phyloP scores from a whole-genome alignment of 2,888 invertebrate genomes.

The Deilephila elpenor region DNA sequence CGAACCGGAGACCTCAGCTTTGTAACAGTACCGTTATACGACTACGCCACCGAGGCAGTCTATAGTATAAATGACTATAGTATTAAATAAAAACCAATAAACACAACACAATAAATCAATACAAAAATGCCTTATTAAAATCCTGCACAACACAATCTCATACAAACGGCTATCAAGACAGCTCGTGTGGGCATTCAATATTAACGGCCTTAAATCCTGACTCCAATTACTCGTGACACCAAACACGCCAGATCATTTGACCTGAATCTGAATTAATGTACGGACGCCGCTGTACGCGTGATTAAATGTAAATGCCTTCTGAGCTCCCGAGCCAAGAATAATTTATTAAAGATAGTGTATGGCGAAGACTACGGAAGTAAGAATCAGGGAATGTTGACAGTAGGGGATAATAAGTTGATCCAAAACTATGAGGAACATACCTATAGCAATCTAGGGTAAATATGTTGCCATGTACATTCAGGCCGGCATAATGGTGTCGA shows the following conservation, averaged over 20 bases:
- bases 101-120: neutral
- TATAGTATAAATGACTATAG: too few relatives aligned
- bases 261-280: conserved; percentile 28
- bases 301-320: conserved; percentile 20
- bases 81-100: neutral
- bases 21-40: too few relatives aligned
- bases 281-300: conserved; percentile 13
- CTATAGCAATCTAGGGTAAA: too few relatives aligned
- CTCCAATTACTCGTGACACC: conserved; percentile 37
- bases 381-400: too few relatives aligned
- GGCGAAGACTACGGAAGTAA: neutral
- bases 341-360: neutral
- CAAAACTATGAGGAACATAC: too few relatives aligned
- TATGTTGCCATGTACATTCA: too few relatives aligned
- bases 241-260: conserved; percentile 32
- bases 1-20: too few relatives aligned
- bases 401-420: too few relatives aligned
- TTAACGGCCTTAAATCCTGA: conserved; percentile 35
- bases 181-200: conserved; percentile 27
- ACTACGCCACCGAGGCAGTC: too few relatives aligned
- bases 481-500: too few relatives aligned
- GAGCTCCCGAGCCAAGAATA: conserved; percentile 11
- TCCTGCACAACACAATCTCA: neutral
- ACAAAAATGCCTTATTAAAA: conserved; percentile 4
- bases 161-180: conserved; percentile 23